These are phyloP conservation scores for Neodontobutis hainanensis DNA, from an alignment of 2,113 vertebrate genomes.

Conservation along the genomic window DNA sequence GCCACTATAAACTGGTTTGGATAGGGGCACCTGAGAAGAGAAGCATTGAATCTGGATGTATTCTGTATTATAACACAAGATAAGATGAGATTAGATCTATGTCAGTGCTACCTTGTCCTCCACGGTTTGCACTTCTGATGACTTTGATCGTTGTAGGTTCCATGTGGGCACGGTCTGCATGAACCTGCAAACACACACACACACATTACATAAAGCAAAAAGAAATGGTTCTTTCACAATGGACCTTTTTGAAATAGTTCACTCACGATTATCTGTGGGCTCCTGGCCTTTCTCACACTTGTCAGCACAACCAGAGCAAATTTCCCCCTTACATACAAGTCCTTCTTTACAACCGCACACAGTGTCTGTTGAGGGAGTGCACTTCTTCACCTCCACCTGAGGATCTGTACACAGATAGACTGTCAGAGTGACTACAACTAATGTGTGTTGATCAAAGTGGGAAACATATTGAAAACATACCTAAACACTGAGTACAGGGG, in stretches of 20 bases:
- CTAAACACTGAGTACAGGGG: constrained; percentile 66
- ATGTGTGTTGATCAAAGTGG: background rate
- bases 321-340: constrained; percentile 59
- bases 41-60: background rate
- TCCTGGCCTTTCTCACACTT: constrained; percentile 66
- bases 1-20: constrained; percentile 8
- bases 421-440: background rate
- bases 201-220: too few relatives aligned
- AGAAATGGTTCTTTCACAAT: too few relatives aligned
- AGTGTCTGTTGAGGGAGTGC: constrained; percentile 58
- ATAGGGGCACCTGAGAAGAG: constrained; percentile 53
- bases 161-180: constrained; percentile 67
- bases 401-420: constrained; percentile 39
- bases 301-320: constrained; percentile 57
- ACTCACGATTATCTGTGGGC: constrained; percentile 59
- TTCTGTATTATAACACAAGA: background rate
- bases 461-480: constrained; percentile 43
- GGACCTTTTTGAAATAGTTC: background rate
- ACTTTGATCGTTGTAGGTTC: constrained; percentile 73
- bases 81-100: background rate
- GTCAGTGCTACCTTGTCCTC: constrained; percentile 54
- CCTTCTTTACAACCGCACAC: constrained; percentile 69
- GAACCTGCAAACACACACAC: constrained; percentile 49
- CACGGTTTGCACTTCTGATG: constrained; percentile 70
- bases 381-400: constrained; percentile 23